Percentiles rank a stretch among this genome's conserved stretches.
These are phyloP conservation scores for Alectoris magna DNA, from an alignment of 2,797 vertebrate species.

Conservation along the genomic window DNA sequence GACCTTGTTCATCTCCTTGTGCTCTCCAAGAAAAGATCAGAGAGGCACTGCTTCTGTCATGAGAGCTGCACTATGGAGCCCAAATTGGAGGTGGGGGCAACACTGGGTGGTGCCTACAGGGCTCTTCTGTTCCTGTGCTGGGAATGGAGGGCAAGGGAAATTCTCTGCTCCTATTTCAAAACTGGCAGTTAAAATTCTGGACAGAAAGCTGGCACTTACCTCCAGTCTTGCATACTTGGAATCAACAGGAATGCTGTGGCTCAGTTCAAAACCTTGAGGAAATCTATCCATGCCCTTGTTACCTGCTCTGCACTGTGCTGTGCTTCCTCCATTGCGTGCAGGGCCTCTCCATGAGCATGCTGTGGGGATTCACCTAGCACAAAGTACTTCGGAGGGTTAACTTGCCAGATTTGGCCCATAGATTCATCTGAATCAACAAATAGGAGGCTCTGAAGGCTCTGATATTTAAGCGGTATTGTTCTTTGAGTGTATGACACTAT, in stretches of 20 bases:
- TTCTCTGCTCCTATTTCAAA: background rate
- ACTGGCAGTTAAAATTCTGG: background rate
- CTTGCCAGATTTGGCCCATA: background rate
- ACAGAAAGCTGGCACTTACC: background rate
- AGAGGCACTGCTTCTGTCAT: background rate
- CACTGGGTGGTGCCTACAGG: background rate
- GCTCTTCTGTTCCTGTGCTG: background rate
- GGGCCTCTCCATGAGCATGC: background rate
- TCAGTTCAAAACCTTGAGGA: background rate
- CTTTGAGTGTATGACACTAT: conserved; percentile 44
- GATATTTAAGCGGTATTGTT: conserved; percentile 45
- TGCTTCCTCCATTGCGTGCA: fast-evolving
- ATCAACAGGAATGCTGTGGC: background rate
- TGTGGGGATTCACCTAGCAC: background rate
- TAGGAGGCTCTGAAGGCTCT: conserved; percentile 13
- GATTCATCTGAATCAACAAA: conserved; percentile 14
- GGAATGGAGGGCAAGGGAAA: background rate
- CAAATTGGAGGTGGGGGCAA: background rate
- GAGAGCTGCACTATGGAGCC: background rate
- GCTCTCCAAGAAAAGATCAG: background rate
- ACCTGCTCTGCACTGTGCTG: background rate
- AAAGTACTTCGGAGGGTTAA: conserved; percentile 22
- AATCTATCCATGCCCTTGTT: background rate
- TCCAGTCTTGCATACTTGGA: background rate
- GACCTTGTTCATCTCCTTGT: background rate